These are phyloP conservation scores for Hylaea fasciaria DNA, from an alignment of 2,888 invertebrate species.

Conservation along the genomic window DNA sequence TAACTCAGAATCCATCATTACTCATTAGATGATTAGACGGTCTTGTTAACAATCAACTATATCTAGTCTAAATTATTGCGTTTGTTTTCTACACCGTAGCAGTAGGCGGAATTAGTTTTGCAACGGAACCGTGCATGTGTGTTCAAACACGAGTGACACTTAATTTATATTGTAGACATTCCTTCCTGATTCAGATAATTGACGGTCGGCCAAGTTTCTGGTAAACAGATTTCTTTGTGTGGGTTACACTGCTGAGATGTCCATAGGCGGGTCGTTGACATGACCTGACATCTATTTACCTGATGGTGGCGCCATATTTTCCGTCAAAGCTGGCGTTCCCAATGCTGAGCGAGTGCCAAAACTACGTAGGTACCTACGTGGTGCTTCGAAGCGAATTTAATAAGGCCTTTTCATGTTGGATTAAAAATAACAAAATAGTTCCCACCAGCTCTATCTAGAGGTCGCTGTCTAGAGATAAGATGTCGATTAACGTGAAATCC, in stretches of 20 bases:
- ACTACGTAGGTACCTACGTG: background rate
- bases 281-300: slow-evolving; percentile 26
- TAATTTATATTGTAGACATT: slow-evolving; percentile 52
- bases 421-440: too few relatives aligned
- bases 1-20: slow-evolving; percentile 20
- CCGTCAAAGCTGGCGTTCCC: slow-evolving; percentile 5
- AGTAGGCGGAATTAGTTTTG: slow-evolving; percentile 39
- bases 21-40: slow-evolving; percentile 16
- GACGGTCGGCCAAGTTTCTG: slow-evolving; percentile 65
- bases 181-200: slow-evolving; percentile 60
- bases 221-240: slow-evolving; percentile 51
- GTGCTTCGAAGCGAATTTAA: too few relatives aligned
- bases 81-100: slow-evolving; percentile 14
- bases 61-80: slow-evolving; percentile 6
- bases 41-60: slow-evolving; percentile 26
- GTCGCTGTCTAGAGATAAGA: too few relatives aligned
- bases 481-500: too few relatives aligned
- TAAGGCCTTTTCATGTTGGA: too few relatives aligned
- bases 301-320: slow-evolving; percentile 8
- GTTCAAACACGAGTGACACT: slow-evolving; percentile 37
- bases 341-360: slow-evolving; percentile 8
- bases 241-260: slow-evolving; percentile 4
- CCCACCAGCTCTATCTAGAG: too few relatives aligned
- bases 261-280: slow-evolving; percentile 23
- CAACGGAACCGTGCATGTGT: slow-evolving; percentile 11